Percentiles rank a stretch among this genome's conserved stretches.
These are phyloP conservation scores for Asteroscopus sphinx DNA, from an alignment of 2,888 invertebrate species.

Conservation along the genomic window DNA sequence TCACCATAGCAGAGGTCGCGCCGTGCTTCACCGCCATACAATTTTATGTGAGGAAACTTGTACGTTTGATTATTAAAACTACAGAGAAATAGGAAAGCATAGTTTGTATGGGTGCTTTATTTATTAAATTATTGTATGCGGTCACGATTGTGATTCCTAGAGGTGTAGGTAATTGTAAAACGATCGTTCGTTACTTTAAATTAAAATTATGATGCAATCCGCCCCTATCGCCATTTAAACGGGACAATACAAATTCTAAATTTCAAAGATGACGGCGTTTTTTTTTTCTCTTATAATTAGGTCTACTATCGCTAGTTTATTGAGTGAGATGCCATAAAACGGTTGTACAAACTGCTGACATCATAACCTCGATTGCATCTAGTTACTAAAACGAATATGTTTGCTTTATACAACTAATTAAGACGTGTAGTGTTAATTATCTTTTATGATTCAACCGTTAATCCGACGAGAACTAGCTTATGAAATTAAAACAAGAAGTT, in stretches of 20 bases:
- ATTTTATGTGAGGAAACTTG: conserved; percentile 58
- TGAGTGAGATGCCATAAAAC: conserved; percentile 3
- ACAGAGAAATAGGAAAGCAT: conserved; percentile 32
- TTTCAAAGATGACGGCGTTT: too few relatives aligned
- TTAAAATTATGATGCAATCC: too few relatives aligned
- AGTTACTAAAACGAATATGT: conserved; percentile 17
- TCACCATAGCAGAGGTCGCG: conserved; percentile 59
- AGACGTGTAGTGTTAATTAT: conserved; percentile 27
- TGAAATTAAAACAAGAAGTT: conserved; percentile 20
- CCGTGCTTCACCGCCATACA: conserved; percentile 57
- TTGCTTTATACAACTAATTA: conserved; percentile 27
- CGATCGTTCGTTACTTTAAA: neutral
- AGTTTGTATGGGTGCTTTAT: conserved; percentile 19
- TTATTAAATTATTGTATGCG: conserved; percentile 32
- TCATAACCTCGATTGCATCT: conserved; percentile 12
- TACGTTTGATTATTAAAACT: conserved; percentile 55
- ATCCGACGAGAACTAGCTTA: conserved; percentile 25
- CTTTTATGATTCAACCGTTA: conserved; percentile 33
- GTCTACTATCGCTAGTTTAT: too few relatives aligned
- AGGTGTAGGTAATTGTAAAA: neutral
- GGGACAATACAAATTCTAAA: too few relatives aligned
- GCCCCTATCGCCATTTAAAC: too few relatives aligned
- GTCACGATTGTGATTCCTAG: conserved; percentile 20
- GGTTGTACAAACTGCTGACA: conserved; percentile 13
- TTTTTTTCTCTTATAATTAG: too few relatives aligned